Evolutionary conservation across 2,113 vertebrate species (phyloP).

Genomic region (Megalops atlanticus): DNA sequence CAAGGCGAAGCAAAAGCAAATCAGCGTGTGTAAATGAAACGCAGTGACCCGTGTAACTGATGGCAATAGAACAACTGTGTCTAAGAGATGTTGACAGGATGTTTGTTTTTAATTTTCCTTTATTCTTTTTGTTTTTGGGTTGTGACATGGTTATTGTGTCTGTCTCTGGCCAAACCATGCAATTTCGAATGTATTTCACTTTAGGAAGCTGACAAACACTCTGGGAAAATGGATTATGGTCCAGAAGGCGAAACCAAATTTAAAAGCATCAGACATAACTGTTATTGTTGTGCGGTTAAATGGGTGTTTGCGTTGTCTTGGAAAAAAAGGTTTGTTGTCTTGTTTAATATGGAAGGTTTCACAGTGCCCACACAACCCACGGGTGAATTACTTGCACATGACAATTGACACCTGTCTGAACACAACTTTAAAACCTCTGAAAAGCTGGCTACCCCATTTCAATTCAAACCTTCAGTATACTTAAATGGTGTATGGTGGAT

Average conservation of each 20-base stretch:
- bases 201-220: neutral
- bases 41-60: neutral
- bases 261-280: neutral
- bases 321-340: neutral
- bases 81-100: neutral
- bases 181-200: neutral
- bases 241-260: neutral
- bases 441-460: too few species aligned
- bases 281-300: neutral
- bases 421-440: neutral
- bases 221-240: neutral
- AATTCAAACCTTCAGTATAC: too few species aligned
- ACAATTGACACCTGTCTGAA: neutral
- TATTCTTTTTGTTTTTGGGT: neutral
- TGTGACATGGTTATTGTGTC: neutral
- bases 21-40: neutral
- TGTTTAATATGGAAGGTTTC: neutral
- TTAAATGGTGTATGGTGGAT: too few species aligned
- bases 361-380: neutral
- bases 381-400: too few species aligned
- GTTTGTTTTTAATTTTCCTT: neutral
- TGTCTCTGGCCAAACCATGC: neutral
- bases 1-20: too few species aligned
- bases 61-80: neutral
- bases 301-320: neutral